phyloP scores from a whole-genome alignment of 2,113 vertebrate genomes.

The Corydoras sp. region DNA sequence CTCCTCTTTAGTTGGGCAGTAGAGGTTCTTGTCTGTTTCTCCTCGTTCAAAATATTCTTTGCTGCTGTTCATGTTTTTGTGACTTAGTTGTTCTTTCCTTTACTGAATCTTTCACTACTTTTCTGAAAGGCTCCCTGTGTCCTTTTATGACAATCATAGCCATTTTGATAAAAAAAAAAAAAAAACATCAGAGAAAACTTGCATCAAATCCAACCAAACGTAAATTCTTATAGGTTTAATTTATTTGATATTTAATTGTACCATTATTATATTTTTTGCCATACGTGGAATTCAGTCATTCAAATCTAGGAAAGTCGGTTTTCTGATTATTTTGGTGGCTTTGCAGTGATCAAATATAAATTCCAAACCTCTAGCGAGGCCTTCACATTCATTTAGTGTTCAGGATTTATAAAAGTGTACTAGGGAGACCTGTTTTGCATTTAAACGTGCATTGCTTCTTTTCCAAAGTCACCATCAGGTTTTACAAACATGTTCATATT shows the following conservation, averaged over 20 bases:
- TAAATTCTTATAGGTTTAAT: conserved; percentile 17
- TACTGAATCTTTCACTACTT: conserved; percentile 8
- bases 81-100: neutral
- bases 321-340: neutral
- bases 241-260: conserved; percentile 35
- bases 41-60: neutral
- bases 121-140: conserved; percentile 1
- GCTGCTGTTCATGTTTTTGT: neutral
- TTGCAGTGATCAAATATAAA: neutral
- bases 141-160: conserved; percentile 36
- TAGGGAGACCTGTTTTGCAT: conserved; percentile 3
- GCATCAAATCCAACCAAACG: conserved; percentile 11
- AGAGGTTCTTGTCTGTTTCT: neutral
- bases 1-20: neutral
- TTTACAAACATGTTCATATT: neutral
- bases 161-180: neutral
- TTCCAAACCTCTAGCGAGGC: too few species aligned
- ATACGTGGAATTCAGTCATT: conserved; percentile 19
- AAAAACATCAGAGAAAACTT: neutral
- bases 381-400: neutral
- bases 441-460: neutral
- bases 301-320: conserved; percentile 8
- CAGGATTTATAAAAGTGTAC: too few species aligned
- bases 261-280: conserved; percentile 23
- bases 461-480: neutral